Conservation (phyloP, 2,888 invertebrate species). For the Serrognathus titanus region DNA sequence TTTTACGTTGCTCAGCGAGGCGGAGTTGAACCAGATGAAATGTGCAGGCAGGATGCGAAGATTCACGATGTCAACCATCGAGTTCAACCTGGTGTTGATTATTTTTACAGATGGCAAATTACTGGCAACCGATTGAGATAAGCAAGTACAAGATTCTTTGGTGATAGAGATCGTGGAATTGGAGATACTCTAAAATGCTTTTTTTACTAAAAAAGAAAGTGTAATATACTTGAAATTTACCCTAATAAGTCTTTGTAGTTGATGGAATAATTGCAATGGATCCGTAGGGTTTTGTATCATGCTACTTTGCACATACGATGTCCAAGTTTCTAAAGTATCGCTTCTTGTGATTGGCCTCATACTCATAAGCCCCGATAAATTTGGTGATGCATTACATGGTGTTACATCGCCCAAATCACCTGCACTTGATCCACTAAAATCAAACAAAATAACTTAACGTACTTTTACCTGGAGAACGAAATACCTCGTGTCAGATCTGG, state of each 20-base stretch:
- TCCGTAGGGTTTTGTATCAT: slow-evolving; percentile 66
- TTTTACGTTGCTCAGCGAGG: slow-evolving; percentile 67
- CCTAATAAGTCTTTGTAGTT: slow-evolving; percentile 78
- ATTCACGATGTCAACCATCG: slow-evolving; percentile 62
- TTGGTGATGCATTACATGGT: slow-evolving; percentile 78
- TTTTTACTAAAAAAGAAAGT: slow-evolving; percentile 14
- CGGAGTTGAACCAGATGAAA: slow-evolving; percentile 80
- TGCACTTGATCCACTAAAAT: slow-evolving; percentile 66
- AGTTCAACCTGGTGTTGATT: slow-evolving; percentile 53
- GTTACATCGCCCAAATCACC: slow-evolving; percentile 87
- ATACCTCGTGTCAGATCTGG: slow-evolving; percentile 66
- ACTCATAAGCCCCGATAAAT: slow-evolving; percentile 62
- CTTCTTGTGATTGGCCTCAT: slow-evolving; percentile 59
- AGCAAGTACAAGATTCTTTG: slow-evolving; percentile 69
- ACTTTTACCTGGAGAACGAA: slow-evolving; percentile 31
- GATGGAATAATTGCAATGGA: slow-evolving; percentile 73
- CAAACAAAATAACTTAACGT: slow-evolving; percentile 5
- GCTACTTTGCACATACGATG: slow-evolving; percentile 66
- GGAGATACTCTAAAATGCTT: slow-evolving; percentile 66
- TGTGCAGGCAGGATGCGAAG: slow-evolving; percentile 71
- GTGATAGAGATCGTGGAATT: slow-evolving; percentile 72
- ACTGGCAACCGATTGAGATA: slow-evolving; percentile 51
- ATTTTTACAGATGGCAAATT: slow-evolving; percentile 52
- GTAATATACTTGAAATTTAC: slow-evolving; percentile 47
- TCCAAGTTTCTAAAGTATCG: slow-evolving; percentile 81